Base-by-base conservation (phyloP, 1,140 invertebrate species). In the Caenorhabditis remanei region DNA sequence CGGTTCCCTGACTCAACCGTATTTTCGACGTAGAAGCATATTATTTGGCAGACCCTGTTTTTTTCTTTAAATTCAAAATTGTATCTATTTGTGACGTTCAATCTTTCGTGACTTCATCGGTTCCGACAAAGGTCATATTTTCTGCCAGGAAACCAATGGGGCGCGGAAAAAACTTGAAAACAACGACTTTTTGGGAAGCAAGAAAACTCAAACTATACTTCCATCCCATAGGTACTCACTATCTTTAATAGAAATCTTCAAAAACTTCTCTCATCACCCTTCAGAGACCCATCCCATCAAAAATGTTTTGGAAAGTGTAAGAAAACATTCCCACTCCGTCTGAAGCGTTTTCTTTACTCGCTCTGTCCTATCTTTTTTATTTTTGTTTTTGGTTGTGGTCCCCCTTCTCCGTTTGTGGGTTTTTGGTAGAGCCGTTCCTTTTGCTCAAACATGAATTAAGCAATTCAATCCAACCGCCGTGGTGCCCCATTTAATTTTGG, bases 311-410 rank as follows among this genome's bases (percentile, higher is more conserved):
- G n/a, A 53, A 79, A 79, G 71, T 79, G n/a, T 50, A 53, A 79
- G 46, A 79, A 79, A 79, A 79, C 71, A 53, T 79, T 79, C n/a
- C 71, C 71, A 21, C 13, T 24, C 46, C 21, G n/a, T 79, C 46
- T 79, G 71, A 46, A n/a, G 32, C 32, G 6, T 9, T 16, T 16
- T 40, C 19, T 50, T 50, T 50, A 21, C 32, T 9, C 8, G 11
- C 24, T 63, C 24, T 79, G 46, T 50, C 21, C 19, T 46, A 46
- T 46, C 13, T 8, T 40, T 79, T 79, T 79, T 50, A 79, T 50
- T 79, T 79, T 79, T 48, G 46, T 79, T 50, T n/a, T 79, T 79
- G 71, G 46, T 50, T 13, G 9, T 11, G 61, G 61, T 63, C 71
- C 8, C 40, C 71, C 11, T 79, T 16, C 50, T 53, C 50, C 50